Percentiles rank a stretch among this genome's conserved stretches.
phyloP scores from a whole-genome alignment of 2,797 vertebrate species.

The Sorex maritimensis region DNA sequence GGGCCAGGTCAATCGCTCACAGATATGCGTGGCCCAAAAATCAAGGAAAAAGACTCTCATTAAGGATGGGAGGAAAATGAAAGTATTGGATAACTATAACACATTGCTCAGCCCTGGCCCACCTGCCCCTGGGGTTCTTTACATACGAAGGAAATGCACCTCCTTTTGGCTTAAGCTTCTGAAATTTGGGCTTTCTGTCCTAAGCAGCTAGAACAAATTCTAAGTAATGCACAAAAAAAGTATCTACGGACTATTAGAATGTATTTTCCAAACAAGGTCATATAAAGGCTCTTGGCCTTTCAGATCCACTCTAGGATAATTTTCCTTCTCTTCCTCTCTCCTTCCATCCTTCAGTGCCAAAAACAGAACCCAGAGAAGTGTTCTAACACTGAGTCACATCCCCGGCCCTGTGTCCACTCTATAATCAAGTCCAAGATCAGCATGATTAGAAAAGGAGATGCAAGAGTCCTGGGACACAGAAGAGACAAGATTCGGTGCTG shows the following conservation, averaged over 20 bases:
- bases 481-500: not conserved
- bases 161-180: not conserved
- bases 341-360: no score
- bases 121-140: not conserved
- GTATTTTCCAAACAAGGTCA: not conserved
- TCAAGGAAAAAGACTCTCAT: no score
- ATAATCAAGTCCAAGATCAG: no score
- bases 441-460: no score
- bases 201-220: not conserved
- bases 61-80: not conserved
- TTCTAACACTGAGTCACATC: no score
- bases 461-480: no score
- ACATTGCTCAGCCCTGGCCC: not conserved
- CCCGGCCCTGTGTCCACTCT: no score
- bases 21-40: no score
- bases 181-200: not conserved
- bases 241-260: not conserved
- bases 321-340: no score
- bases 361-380: no score
- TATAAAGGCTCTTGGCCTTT: not conserved
- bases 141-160: conserved; percentile 15
- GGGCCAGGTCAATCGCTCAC: not conserved
- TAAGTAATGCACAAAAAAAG: not conserved
- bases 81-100: not conserved
- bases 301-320: not conserved